Conservation (phyloP, 2,888 invertebrate genomes). For the Cephus pulcher region DNA sequence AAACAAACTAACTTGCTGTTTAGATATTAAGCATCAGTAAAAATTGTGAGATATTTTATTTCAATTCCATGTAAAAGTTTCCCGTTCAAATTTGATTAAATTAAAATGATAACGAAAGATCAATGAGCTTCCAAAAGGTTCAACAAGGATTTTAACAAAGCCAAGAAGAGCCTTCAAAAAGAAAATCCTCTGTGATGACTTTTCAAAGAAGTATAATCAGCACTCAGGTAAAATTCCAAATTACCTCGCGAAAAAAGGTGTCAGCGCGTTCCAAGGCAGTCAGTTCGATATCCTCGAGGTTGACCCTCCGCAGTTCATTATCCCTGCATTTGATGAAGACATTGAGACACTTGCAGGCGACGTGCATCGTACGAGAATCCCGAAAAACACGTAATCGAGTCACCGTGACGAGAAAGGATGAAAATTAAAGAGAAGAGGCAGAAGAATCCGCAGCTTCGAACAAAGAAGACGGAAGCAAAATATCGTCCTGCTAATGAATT, state of each 20-base stretch:
- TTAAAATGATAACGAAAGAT: too few species aligned
- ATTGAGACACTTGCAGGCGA: slow-evolving; percentile 84
- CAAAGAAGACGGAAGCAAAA: too few species aligned
- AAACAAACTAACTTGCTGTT: slow-evolving; percentile 4
- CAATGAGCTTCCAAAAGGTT: too few species aligned
- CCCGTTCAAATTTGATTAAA: not conserved
- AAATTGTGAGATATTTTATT: not conserved
- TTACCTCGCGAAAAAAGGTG: slow-evolving; percentile 77
- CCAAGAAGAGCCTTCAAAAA: too few species aligned
- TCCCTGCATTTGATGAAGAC: slow-evolving; percentile 74
- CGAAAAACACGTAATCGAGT: too few species aligned
- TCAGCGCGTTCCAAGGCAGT: slow-evolving; percentile 73
- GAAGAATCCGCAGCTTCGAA: too few species aligned
- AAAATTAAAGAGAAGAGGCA: too few species aligned
- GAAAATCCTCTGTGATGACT: too few species aligned
- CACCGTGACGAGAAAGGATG: too few species aligned
- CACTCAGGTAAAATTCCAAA: not conserved
- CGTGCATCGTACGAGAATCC: slow-evolving; percentile 44
- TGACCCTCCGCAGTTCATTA: slow-evolving; percentile 70
- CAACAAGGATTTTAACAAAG: too few species aligned
- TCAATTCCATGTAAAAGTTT: not conserved
- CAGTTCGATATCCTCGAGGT: slow-evolving; percentile 71
- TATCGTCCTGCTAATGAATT: too few species aligned
- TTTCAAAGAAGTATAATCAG: too few species aligned
- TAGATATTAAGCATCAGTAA: not conserved